Base-by-base conservation (phyloP, 2,888 invertebrate species). In the Pantelozetes paolii region DNA sequence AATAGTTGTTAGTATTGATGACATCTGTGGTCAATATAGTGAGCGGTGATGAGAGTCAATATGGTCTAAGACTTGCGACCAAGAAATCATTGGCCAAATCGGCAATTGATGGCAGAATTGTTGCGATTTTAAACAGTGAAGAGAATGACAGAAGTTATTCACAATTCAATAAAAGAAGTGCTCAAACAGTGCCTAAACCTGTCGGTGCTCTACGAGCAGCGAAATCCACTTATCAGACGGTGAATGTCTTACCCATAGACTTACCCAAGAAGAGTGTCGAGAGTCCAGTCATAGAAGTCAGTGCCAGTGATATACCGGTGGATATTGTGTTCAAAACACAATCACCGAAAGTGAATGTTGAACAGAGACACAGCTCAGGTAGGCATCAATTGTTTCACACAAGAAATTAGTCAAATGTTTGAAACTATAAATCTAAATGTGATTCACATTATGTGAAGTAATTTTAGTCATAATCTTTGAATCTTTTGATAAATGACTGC, bases 81-180 rank as follows among this genome's bases (percentile, higher is more conserved):
- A 13, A 32, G 32, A 59, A 30, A 13, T 15, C 40, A 11, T 67
- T 67, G 15, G 67, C 67, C 11, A 67, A 40, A 3, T 42, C 67
- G 15, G 9, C 18, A 36, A 67, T 67, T 5, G 42, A 40, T 67
- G 67, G 67, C 15, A 40, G 67, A 67, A 23, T 67, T 11, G 42
- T 9, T 23, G 67, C 67, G 40, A 67, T 67, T 42, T 23, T 67
- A 2, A 67, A 67, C 23, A 9, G 40, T 11, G 62, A 32, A 15
- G 11, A 36, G 11, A 15, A 48, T n/a, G 20, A 2, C 20, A 54
- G 15, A 15, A 48, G 3, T 48, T 6, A 9, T 15, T 5, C 3
- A 6, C 3, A 48, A n/a, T 48, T 9, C 15, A 5, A 9, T 5
- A 20, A 3, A 48, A 3, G 8, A 5, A 48, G 3, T 48, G 18